These are phyloP conservation scores for Redunca redunca DNA, from an alignment of 2,113 vertebrate species.

Conservation along the genomic window DNA sequence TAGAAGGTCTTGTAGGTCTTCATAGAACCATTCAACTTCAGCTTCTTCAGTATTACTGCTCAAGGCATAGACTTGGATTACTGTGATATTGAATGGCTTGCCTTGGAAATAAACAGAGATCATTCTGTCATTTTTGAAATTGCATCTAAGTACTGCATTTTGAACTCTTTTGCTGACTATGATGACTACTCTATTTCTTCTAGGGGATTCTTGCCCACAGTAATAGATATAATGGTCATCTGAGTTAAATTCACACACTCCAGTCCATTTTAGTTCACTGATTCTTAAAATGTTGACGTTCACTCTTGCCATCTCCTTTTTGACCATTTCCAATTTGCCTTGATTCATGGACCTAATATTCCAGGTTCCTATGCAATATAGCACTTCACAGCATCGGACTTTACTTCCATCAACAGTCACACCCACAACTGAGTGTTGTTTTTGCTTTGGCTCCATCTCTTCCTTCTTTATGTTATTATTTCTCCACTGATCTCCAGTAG, in stretches of 20 bases:
- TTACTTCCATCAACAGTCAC: not conserved
- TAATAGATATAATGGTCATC: not conserved
- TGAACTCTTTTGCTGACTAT: not conserved
- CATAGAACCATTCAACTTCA: not conserved
- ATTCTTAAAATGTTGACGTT: not conserved
- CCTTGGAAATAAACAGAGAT: not conserved
- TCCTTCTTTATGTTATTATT: too few relatives aligned
- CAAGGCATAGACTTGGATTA: not conserved
- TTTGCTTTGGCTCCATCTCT: too few relatives aligned
- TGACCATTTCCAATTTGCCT: not conserved
- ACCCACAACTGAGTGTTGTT: too few relatives aligned
- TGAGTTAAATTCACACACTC: not conserved
- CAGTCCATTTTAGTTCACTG: not conserved
- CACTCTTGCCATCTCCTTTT: not conserved
- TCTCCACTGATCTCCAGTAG: too few relatives aligned
- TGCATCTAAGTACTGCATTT: not conserved
- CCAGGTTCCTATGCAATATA: not conserved
- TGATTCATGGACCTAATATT: not conserved
- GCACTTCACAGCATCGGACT: fast-evolving
- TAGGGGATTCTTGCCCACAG: not conserved
- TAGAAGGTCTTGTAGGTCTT: not conserved
- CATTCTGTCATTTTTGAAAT: not conserved
- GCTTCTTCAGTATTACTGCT: not conserved
- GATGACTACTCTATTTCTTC: not conserved
- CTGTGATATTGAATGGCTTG: not conserved